phyloP scores from a whole-genome alignment of 2,797 vertebrate genomes.

The Rhabdomys pumilio region DNA sequence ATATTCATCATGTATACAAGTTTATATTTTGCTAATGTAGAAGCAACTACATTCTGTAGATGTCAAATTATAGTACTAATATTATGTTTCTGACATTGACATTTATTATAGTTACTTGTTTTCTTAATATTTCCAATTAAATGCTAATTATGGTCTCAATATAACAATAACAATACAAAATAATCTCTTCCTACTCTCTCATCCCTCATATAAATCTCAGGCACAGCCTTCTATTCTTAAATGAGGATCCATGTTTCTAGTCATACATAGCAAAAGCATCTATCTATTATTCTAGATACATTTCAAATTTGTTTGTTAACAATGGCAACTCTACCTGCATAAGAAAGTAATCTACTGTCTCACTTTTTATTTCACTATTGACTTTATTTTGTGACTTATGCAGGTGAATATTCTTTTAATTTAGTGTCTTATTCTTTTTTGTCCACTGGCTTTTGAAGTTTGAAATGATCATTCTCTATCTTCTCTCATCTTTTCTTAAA shows the following conservation, averaged over 20 bases:
- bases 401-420: neutral
- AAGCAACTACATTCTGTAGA: neutral
- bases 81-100: neutral
- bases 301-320: neutral
- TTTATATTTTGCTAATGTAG: neutral
- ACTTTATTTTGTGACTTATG: neutral
- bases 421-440: neutral
- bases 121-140: neutral
- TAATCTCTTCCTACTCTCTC: rapidly evolving
- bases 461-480: neutral
- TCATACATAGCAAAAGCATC: neutral
- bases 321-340: neutral
- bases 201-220: neutral
- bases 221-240: neutral
- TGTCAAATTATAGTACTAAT: neutral
- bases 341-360: neutral
- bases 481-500: neutral
- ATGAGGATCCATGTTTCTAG: neutral
- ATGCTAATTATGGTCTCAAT: neutral
- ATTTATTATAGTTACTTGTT: neutral
- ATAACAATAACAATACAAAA: neutral
- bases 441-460: neutral
- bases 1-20: neutral
- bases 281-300: neutral
- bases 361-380: neutral